Percentiles rank a stretch among this genome's conserved stretches.
These are phyloP conservation scores for Drosophila aldrichi DNA, from an alignment of 2,888 invertebrate genomes.

Conservation along the genomic window DNA sequence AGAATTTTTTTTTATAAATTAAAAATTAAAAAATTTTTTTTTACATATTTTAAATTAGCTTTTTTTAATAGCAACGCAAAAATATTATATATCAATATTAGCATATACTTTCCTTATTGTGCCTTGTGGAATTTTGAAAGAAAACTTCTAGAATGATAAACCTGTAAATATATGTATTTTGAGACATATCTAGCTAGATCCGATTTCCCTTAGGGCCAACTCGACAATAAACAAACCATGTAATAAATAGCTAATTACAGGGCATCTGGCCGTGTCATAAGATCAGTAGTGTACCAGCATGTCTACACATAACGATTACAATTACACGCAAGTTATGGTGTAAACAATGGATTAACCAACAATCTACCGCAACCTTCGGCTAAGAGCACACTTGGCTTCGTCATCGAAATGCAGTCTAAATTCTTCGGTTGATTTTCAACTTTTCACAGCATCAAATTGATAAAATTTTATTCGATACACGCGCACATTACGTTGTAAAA, in stretches of 20 bases:
- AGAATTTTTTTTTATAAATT: no score
- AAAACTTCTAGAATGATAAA: background rate
- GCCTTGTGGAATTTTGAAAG: no score
- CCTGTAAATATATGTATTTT: background rate
- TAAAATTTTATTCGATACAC: constrained; percentile 3
- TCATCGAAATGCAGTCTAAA: background rate
- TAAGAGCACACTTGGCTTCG: background rate
- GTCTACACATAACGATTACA: background rate
- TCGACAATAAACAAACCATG: background rate
- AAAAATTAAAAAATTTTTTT: no score
- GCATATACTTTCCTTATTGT: no score
- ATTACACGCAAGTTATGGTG: background rate
- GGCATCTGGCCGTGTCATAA: background rate
- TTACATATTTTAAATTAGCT: no score
- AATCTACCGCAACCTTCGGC: background rate
- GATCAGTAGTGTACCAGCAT: background rate
- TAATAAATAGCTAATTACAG: background rate
- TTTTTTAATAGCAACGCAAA: no score
- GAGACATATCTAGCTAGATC: background rate
- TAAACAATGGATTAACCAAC: background rate
- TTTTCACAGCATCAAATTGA: constrained; percentile 1
- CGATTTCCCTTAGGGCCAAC: background rate
- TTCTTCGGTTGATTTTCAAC: background rate
- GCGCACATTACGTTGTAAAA: constrained; percentile 11
- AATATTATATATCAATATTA: no score